A percentile compares a stretch with the other conserved stretches of the same genome.
phyloP scores from a whole-genome alignment of 2,797 vertebrate genomes.

The Melanotaenia parkinsoni region DNA sequence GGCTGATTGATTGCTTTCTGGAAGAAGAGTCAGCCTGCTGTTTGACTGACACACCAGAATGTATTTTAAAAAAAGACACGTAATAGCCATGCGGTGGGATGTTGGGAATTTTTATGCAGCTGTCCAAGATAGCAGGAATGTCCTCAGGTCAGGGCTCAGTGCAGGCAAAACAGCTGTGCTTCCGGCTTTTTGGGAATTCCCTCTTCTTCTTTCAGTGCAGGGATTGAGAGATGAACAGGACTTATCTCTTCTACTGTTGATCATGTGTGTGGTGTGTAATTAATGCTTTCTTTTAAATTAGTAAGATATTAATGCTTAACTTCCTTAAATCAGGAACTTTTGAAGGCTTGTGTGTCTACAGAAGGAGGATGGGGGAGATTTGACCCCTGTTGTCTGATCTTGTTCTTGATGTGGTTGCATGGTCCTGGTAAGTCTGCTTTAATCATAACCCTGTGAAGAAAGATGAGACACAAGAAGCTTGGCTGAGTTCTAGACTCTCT shows the following conservation, averaged over 20 bases:
- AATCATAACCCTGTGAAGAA: conserved; percentile 53
- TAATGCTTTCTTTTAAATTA: neutral
- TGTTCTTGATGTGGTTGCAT: conserved; percentile 53
- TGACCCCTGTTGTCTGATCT: conserved; percentile 43
- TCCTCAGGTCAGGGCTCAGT: conserved; percentile 49
- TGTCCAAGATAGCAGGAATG: conserved; percentile 53
- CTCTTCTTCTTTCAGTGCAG: conserved; percentile 36
- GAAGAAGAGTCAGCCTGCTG: conserved; percentile 24
- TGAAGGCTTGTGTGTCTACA: conserved; percentile 20
- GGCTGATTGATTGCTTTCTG: conserved; percentile 53
- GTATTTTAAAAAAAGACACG: conserved; percentile 2
- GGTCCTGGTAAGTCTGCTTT: conserved; percentile 36
- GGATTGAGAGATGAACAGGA: conserved; percentile 43
- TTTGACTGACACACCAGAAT: conserved; percentile 38
- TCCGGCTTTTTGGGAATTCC: conserved; percentile 58
- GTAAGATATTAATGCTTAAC: neutral
- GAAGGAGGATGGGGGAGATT: conserved; percentile 10
- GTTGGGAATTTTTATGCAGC: conserved; percentile 58
- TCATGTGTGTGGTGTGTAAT: conserved; percentile 18
- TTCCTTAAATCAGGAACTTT: neutral
- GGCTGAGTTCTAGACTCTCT: conserved; percentile 32
- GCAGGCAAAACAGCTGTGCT: conserved; percentile 74
- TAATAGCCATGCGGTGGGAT: conserved; percentile 48
- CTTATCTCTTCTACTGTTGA: conserved; percentile 7
- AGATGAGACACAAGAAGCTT: conserved; percentile 52